Base-by-base conservation (phyloP, 2,888 invertebrate genomes). In the Amaurobius ferox region DNA sequence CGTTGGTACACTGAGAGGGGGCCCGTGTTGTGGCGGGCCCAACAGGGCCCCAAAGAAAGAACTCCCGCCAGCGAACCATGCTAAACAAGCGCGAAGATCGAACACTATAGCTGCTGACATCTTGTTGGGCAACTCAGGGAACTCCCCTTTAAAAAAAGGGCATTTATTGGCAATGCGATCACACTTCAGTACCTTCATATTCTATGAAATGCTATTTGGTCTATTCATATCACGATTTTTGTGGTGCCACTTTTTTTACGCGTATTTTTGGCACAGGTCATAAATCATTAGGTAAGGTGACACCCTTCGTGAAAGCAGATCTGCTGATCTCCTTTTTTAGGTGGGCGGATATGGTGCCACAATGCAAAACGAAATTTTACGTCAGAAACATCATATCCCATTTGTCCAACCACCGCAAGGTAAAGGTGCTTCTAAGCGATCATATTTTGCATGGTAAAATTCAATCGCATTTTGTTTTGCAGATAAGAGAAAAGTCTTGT, bases 61-160 rank as follows among this genome's bases (percentile, higher is more conserved):
- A 77, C 72, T 77, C 83, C 83, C 40, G 77, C 83, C 77, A 77
- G 66, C 83, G 72, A 67, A 72, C 76, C 71, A 77, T 85, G 83
- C 83, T 85, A 77, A 77, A 85, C 83, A 85, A 85, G 64, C 72
- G 66, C 44, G 70, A 77, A 85, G 77, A 77, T 77, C 77, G 67
- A 71, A 77, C 48, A 77, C 77, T 85, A 85, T 85, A 55, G 83
- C 40, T 77, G 83, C 77, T 85, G 83, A 85, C 77, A 77, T 67
- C 83, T 85, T 85, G 83, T 85, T 85, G 83, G 83, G 83, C 83
- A 85, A 85, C 83, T 85, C 61, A 70, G 76, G 81, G 81, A 76
- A 62, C 48, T 32, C 67, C 72, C 72, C 35, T 66, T 72, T 70
- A 77, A 66, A 13, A 70, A 77, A 72, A 77, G 39, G 55, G 68